These are phyloP conservation scores for Antechinus flavipes DNA, from an alignment of 2,113 vertebrate genomes.

Conservation along the genomic window DNA sequence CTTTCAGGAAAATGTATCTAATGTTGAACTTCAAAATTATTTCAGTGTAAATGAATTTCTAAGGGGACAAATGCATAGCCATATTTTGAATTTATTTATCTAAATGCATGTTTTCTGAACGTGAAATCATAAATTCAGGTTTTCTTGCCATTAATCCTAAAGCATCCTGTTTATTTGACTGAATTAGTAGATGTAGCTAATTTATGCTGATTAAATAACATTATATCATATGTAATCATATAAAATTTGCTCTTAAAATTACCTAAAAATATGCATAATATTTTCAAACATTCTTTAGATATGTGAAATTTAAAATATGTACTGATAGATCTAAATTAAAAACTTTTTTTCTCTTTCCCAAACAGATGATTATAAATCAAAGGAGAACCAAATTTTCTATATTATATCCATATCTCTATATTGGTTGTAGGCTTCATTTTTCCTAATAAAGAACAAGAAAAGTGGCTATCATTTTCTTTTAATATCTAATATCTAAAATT, in stretches of 20 bases:
- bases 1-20: background rate
- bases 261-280: background rate
- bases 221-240: constrained; percentile 43
- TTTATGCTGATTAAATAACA: constrained; percentile 59
- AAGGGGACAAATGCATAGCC: background rate
- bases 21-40: constrained; percentile 6
- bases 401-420: background rate
- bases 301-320: constrained; percentile 8
- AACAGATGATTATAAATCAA: background rate
- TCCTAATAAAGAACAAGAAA: background rate
- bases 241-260: constrained; percentile 16
- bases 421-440: background rate
- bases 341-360: background rate
- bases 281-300: background rate
- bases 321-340: constrained; percentile 13
- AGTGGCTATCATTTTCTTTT: background rate
- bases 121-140: constrained; percentile 28
- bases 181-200: constrained; percentile 43
- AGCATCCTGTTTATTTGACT: constrained; percentile 34
- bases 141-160: constrained; percentile 12
- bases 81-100: background rate
- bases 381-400: background rate
- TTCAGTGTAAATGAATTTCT: background rate
- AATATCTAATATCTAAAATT: background rate
- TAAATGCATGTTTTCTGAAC: constrained; percentile 12